phyloP scores from a whole-genome alignment of 2,797 vertebrate genomes.

The Triplophysa bombifrons region DNA sequence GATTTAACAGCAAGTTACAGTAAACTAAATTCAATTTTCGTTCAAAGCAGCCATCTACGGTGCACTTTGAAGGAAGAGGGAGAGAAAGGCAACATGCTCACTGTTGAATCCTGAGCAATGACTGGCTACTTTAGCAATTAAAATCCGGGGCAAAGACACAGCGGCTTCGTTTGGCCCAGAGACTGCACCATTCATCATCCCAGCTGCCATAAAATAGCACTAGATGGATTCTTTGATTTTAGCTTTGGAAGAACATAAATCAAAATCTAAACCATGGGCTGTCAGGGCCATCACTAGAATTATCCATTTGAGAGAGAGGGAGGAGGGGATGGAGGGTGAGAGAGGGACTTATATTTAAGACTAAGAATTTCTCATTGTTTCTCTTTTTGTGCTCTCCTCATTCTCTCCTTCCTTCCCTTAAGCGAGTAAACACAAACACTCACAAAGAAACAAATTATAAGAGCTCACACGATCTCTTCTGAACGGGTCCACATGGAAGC shows the following conservation, averaged over 20 bases:
- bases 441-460: constrained; percentile 59
- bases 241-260: constrained; percentile 99
- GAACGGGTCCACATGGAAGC: background rate
- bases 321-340: constrained; percentile 41
- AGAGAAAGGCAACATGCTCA: constrained; percentile 77
- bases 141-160: constrained; percentile 99
- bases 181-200: constrained; percentile 99
- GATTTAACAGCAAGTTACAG: constrained; percentile 93
- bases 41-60: constrained; percentile 85
- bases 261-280: constrained; percentile 99
- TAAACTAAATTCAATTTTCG: constrained; percentile 87
- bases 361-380: constrained; percentile 47
- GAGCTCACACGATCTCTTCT: background rate
- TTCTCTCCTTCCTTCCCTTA: constrained; percentile 51
- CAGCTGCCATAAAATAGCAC: constrained; percentile 99
- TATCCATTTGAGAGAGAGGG: constrained; percentile 95
- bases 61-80: constrained; percentile 72
- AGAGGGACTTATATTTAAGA: constrained; percentile 72
- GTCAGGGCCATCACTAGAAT: constrained; percentile 99
- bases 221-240: constrained; percentile 99
- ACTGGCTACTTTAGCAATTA: constrained; percentile 99
- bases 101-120: constrained; percentile 99
- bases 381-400: constrained; percentile 36
- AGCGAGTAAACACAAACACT: constrained; percentile 53
- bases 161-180: constrained; percentile 93